A percentile compares a stretch with the other conserved stretches of the same genome.
These are phyloP conservation scores for Parnassius glacialis DNA, from an alignment of 2,888 invertebrate species.

Conservation along the genomic window DNA sequence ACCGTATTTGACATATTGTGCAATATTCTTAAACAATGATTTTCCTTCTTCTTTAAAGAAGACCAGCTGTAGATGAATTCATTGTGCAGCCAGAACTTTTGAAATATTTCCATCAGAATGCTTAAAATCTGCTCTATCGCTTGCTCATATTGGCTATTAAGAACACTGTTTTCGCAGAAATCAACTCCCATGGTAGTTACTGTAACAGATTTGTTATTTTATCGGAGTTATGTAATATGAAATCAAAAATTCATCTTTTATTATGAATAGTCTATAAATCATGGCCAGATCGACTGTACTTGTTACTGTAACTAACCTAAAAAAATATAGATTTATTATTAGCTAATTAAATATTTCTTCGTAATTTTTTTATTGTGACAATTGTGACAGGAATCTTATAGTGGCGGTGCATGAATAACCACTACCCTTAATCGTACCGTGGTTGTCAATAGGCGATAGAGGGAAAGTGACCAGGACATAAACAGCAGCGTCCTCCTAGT, in stretches of 20 bases:
- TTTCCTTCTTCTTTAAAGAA: constrained; percentile 30
- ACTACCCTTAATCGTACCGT: too few species aligned
- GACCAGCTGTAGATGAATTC: constrained; percentile 44
- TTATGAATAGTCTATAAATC: too few species aligned
- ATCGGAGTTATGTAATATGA: not conserved
- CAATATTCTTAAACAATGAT: constrained; percentile 27
- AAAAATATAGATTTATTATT: too few species aligned
- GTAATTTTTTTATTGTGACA: not conserved
- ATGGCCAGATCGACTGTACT: not conserved
- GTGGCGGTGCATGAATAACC: too few species aligned
- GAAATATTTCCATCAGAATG: too few species aligned
- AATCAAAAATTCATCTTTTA: too few species aligned
- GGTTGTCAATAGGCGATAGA: too few species aligned
- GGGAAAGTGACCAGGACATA: too few species aligned
- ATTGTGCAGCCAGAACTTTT: too few species aligned
- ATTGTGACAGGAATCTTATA: not conserved
- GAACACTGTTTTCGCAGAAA: constrained; percentile 49
- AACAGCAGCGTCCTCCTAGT: too few species aligned
- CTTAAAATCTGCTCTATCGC: constrained; percentile 44
- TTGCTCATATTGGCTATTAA: constrained; percentile 39
- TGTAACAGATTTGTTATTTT: constrained; percentile 25
- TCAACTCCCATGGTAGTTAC: constrained; percentile 64
- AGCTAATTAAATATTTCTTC: not conserved
- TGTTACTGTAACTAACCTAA: not conserved
- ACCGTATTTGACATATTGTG: constrained; percentile 61